Evolutionary conservation across 1,140 invertebrate species (phyloP).

Genomic region (Drosophila eugracilis): DNA sequence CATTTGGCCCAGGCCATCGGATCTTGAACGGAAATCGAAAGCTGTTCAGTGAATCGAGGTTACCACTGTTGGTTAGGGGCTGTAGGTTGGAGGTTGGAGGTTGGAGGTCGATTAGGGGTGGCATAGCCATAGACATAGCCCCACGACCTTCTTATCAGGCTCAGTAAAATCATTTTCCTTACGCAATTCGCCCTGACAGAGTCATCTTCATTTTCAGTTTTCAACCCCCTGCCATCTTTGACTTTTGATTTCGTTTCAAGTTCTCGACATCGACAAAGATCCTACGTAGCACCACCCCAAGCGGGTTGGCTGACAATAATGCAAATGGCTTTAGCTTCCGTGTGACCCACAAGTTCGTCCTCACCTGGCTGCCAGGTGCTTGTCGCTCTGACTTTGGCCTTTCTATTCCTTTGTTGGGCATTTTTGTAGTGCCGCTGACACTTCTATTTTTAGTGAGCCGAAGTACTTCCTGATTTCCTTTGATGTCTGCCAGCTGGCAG

Average conservation of each 20-base stretch:
- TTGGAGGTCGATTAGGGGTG: conserved; percentile 33
- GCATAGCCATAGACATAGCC: background rate
- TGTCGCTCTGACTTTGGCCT: conserved; percentile 23
- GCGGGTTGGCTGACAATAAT: conserved; percentile 58
- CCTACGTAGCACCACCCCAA: conserved; percentile 2
- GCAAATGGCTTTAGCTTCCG: conserved; percentile 77
- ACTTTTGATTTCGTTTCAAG: conserved; percentile 73
- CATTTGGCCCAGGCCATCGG: conserved; percentile 47
- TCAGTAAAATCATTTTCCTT: conserved; percentile 67
- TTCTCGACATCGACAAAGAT: conserved; percentile 41
- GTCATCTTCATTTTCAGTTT: conserved; percentile 35
- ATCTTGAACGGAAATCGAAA: conserved; percentile 74
- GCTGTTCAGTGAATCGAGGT: conserved; percentile 55
- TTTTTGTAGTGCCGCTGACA: conserved; percentile 60
- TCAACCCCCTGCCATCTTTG: conserved; percentile 31
- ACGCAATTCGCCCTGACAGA: conserved; percentile 54
- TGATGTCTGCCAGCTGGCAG: conserved; percentile 42
- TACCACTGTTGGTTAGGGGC: conserved; percentile 41
- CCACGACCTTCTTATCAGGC: conserved; percentile 23
- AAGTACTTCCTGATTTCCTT: conserved; percentile 26
- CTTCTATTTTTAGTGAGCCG: conserved; percentile 52
- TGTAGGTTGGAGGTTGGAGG: no score
- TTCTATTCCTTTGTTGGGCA: conserved; percentile 26
- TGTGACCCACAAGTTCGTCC: conserved; percentile 45
- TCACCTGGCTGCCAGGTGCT: conserved; percentile 26